These are phyloP conservation scores for Gonocerus acuteangulatus DNA, from an alignment of 2,888 invertebrate species.

Conservation along the genomic window DNA sequence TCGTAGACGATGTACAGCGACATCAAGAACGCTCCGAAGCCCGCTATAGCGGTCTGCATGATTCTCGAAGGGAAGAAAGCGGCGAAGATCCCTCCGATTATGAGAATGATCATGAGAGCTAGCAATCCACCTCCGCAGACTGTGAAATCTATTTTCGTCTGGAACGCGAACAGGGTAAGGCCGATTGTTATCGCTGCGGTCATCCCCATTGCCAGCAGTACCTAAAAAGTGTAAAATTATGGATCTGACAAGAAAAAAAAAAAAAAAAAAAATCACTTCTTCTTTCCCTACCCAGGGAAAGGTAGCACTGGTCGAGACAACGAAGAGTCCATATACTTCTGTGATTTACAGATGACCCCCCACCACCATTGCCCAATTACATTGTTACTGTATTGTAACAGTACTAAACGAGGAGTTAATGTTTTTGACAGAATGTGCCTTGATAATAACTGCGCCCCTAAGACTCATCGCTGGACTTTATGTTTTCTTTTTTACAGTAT, in stretches of 20 bases:
- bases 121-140: constrained; percentile 68
- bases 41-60: constrained; percentile 68
- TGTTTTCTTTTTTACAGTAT: no score
- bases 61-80: constrained; percentile 54
- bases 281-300: not conserved
- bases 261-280: no score
- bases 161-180: constrained; percentile 84
- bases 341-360: no score
- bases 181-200: constrained; percentile 79
- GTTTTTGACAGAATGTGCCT: no score
- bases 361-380: no score
- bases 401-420: no score
- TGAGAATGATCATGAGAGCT: constrained; percentile 62
- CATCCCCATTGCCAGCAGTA: constrained; percentile 78
- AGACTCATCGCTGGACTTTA: no score
- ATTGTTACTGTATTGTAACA: no score
- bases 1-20: constrained; percentile 83
- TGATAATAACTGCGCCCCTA: no score
- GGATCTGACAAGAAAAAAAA: no score
- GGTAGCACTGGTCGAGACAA: not conserved
- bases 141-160: constrained; percentile 83
- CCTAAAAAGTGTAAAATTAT: constrained; percentile 46
- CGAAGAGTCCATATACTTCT: not conserved
- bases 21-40: constrained; percentile 78
- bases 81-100: constrained; percentile 69